Conservation (phyloP, 1,140 invertebrate species). For the Meloidogyne chitwoodi region DNA sequence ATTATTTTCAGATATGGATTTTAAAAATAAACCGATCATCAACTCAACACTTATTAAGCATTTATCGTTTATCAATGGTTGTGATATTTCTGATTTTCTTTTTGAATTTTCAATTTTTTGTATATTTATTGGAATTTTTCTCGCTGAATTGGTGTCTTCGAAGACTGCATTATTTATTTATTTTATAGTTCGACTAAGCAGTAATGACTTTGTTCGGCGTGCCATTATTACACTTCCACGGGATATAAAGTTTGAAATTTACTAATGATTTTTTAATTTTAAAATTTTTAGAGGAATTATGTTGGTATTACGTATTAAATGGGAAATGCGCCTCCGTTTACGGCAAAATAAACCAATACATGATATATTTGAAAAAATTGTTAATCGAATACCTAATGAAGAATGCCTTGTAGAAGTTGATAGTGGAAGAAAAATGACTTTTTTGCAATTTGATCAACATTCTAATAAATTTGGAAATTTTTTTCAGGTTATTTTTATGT, state of each 20-base stretch:
- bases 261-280: not conserved
- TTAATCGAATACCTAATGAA: constrained; percentile 28
- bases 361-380: constrained; percentile 28
- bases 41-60: not conserved
- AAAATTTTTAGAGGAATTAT: constrained; percentile 20
- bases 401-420: constrained; percentile 44
- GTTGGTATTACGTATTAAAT: constrained; percentile 28
- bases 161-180: constrained; percentile 14
- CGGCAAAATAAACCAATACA: constrained; percentile 28
- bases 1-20: not conserved
- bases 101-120: not conserved
- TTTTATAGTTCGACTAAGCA: constrained; percentile 13
- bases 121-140: not conserved
- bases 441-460: constrained; percentile 39
- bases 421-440: constrained; percentile 34
- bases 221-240: constrained; percentile 19
- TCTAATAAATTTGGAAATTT: constrained; percentile 43
- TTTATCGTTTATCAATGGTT: not conserved
- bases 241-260: constrained; percentile 24
- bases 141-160: not conserved
- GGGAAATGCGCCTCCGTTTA: constrained; percentile 23
- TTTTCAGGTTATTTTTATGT: constrained; percentile 13
- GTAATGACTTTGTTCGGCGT: constrained; percentile 19
- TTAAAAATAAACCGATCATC: not conserved
- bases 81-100: not conserved